Conservation (phyloP, 2,797 vertebrate species). For the Tragopan temminckii region DNA sequence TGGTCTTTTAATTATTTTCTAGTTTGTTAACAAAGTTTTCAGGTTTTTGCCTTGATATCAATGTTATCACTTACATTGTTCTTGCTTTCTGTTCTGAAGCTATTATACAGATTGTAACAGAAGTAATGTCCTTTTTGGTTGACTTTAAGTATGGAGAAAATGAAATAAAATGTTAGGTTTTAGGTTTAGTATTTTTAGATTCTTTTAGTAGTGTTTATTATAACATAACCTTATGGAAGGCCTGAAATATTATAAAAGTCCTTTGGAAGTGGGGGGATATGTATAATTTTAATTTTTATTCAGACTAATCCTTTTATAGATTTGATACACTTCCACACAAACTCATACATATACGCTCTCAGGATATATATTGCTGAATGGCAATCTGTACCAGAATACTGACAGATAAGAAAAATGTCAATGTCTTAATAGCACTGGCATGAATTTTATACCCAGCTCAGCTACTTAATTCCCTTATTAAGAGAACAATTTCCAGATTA, state of each 20-base stretch:
- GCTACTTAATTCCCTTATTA: neutral
- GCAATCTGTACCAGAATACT: neutral
- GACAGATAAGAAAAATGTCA: neutral
- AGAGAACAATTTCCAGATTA: neutral
- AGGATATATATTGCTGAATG: neutral
- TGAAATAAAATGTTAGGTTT: neutral
- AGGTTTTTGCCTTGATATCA: neutral
- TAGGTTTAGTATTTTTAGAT: neutral
- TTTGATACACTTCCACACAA: neutral
- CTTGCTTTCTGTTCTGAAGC: neutral
- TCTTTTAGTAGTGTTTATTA: neutral
- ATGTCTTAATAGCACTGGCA: neutral
- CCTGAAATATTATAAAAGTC: neutral
- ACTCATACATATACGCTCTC: fast-evolving
- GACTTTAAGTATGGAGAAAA: neutral
- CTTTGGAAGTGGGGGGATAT: neutral
- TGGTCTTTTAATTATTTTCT: neutral
- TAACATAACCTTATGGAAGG: neutral
- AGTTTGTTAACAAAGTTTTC: neutral
- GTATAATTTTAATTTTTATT: neutral
- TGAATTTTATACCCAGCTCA: neutral
- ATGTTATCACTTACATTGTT: neutral
- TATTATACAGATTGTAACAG: neutral
- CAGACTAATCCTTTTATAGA: neutral
- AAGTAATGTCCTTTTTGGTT: neutral